A percentile compares a stretch with the other conserved stretches of the same genome.
Evolutionary conservation across 2,797 vertebrate species (phyloP).

Genomic region (Sphenopsis melanotis): DNA sequence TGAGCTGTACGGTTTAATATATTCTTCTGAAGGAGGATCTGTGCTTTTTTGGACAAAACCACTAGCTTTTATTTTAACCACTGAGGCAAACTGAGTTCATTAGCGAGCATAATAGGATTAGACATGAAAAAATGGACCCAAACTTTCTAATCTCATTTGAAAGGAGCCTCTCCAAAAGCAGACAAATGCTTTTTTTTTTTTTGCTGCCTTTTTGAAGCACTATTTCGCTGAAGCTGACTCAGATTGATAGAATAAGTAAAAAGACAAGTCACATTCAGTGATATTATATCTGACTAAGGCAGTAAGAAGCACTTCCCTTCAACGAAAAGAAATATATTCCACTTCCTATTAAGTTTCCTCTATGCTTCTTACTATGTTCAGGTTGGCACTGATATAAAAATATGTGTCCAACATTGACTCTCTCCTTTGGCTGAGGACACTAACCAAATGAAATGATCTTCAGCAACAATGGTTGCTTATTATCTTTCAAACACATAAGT

Average conservation of each 20-base stretch:
- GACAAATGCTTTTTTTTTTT: conserved; percentile 11
- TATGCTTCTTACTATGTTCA: conserved; percentile 13
- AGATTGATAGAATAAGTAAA: conserved; percentile 58
- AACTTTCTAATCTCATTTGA: conserved; percentile 65
- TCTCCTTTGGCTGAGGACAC: background rate
- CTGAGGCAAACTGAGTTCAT: conserved; percentile 60
- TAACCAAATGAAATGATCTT: conserved; percentile 27
- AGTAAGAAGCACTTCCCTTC: conserved; percentile 35
- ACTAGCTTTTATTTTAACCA: conserved; percentile 58
- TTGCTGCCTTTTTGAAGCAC: conserved; percentile 46
- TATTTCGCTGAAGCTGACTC: conserved; percentile 21
- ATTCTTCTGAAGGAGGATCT: conserved; percentile 42
- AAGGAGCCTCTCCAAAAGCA: conserved; percentile 55
- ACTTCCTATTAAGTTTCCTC: conserved; percentile 38
- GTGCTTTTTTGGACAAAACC: conserved; percentile 35
- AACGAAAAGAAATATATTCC: conserved; percentile 26
- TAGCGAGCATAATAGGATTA: conserved; percentile 68
- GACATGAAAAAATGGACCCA: conserved; percentile 43
- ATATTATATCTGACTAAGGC: conserved; percentile 47
- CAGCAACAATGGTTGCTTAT: background rate
- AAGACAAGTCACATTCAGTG: conserved; percentile 35
- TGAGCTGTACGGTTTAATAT: conserved; percentile 9
- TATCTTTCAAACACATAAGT: background rate
- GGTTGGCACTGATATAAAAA: conserved; percentile 33
- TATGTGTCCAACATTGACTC: conserved; percentile 12